Evolutionary conservation across 2,888 invertebrate genomes (phyloP).

Genomic region (Sesia apiformis): DNA sequence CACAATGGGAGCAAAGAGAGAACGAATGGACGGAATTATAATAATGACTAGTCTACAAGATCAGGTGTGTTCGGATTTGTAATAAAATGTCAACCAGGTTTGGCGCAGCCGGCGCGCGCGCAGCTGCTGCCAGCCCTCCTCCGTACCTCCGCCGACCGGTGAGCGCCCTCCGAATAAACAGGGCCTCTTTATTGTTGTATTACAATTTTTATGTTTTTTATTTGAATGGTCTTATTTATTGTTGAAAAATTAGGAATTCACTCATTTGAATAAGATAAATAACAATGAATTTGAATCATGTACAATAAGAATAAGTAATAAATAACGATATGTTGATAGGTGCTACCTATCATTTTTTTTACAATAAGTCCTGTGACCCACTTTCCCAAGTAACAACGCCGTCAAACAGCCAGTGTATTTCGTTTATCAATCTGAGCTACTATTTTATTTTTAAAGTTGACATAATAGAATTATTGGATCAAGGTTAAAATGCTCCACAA

Average conservation of each 20-base stretch:
- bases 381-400: too few species aligned
- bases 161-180: constrained; percentile 53
- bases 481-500: too few species aligned
- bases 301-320: background rate
- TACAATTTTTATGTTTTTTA: constrained; percentile 23
- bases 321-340: too few species aligned
- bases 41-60: constrained; percentile 58
- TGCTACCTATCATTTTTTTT: too few species aligned
- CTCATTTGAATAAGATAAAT: too few species aligned
- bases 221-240: background rate
- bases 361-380: too few species aligned
- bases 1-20: constrained; percentile 32
- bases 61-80: constrained; percentile 69
- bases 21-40: constrained; percentile 40
- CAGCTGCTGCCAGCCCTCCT: constrained; percentile 52
- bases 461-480: too few species aligned
- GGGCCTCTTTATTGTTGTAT: constrained; percentile 42
- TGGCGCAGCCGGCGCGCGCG: constrained; percentile 40
- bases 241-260: too few species aligned
- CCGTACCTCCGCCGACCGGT: constrained; percentile 36
- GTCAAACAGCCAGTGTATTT: too few species aligned
- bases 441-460: too few species aligned
- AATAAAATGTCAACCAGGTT: constrained; percentile 59
- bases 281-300: background rate
- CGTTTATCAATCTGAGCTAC: too few species aligned